Evolutionary conservation across 2,888 invertebrate species (phyloP).

Genomic region (Dryobota labecula): DNA sequence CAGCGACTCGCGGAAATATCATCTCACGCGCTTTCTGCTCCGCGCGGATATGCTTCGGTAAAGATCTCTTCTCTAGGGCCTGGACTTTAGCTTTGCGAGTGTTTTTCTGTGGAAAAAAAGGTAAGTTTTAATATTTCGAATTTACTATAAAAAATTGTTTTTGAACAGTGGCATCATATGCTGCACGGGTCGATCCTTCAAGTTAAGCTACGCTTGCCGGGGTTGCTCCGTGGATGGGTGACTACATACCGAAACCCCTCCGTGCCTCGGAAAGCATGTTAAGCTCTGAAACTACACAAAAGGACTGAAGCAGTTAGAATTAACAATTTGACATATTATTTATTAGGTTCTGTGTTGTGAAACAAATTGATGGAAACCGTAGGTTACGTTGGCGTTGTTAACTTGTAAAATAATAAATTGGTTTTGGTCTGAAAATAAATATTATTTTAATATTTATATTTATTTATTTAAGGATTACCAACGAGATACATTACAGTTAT

Average conservation of each 20-base stretch:
- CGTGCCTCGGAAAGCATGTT: too few relatives aligned
- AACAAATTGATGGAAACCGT: slow-evolving; percentile 29
- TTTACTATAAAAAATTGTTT: too few relatives aligned
- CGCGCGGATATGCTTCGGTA: slow-evolving; percentile 98
- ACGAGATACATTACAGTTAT: too few relatives aligned
- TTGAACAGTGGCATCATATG: too few relatives aligned
- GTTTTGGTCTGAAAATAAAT: neutral
- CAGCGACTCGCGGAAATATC: slow-evolving; percentile 99
- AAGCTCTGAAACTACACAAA: slow-evolving; percentile 41
- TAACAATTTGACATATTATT: slow-evolving; percentile 39
- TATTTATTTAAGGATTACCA: too few relatives aligned
- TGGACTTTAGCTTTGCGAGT: slow-evolving; percentile 96
- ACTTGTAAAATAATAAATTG: neutral
- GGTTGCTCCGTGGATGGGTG: too few relatives aligned
- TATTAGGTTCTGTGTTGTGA: slow-evolving; percentile 29
- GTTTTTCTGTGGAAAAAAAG: slow-evolving; percentile 91
- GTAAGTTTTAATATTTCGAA: neutral
- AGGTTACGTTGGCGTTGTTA: slow-evolving; percentile 7
- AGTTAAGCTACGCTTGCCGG: too few relatives aligned
- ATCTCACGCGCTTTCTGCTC: slow-evolving; percentile 99
- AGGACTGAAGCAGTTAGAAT: slow-evolving; percentile 21
- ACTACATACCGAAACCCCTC: too few relatives aligned
- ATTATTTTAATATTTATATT: too few relatives aligned
- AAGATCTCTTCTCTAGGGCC: slow-evolving; percentile 96
- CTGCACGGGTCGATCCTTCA: too few relatives aligned